These are phyloP conservation scores for Dicrostonyx torquatus DNA, from an alignment of 2,797 vertebrate genomes.

Conservation along the genomic window DNA sequence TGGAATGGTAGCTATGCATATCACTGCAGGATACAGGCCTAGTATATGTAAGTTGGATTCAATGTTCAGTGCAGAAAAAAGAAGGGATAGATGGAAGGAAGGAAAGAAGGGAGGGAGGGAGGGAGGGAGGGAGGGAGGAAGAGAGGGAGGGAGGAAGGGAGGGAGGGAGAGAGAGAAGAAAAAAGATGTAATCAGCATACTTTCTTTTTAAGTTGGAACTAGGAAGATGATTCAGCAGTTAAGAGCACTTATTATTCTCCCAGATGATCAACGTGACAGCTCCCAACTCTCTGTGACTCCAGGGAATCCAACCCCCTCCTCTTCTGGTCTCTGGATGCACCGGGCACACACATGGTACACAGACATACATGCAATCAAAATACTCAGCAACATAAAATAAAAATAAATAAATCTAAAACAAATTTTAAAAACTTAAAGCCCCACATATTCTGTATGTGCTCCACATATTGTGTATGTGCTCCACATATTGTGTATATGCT, in stretches of 20 bases:
- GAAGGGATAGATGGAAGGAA: too few species aligned
- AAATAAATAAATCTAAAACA: background rate
- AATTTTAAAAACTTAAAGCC: background rate
- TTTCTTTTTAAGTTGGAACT: background rate
- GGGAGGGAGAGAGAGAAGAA: background rate
- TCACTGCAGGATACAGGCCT: background rate
- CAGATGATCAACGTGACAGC: background rate
- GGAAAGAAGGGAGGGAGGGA: fast-evolving
- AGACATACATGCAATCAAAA: background rate
- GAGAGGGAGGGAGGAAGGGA: fast-evolving
- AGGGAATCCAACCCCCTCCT: too few species aligned
- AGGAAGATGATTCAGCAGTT: background rate
- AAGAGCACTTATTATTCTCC: background rate
- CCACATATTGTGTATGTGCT: background rate
- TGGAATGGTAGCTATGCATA: background rate
- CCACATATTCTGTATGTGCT: too few species aligned
- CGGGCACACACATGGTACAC: background rate
- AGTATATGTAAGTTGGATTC: background rate
- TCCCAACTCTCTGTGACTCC: too few species aligned
- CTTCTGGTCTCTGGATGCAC: background rate
- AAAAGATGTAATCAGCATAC: background rate
- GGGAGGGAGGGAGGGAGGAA: fast-evolving
- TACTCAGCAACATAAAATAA: background rate
- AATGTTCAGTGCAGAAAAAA: background rate
- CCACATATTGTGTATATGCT: background rate